Base-by-base conservation (phyloP, 2,888 invertebrate genomes). In the Anodontia alba region DNA sequence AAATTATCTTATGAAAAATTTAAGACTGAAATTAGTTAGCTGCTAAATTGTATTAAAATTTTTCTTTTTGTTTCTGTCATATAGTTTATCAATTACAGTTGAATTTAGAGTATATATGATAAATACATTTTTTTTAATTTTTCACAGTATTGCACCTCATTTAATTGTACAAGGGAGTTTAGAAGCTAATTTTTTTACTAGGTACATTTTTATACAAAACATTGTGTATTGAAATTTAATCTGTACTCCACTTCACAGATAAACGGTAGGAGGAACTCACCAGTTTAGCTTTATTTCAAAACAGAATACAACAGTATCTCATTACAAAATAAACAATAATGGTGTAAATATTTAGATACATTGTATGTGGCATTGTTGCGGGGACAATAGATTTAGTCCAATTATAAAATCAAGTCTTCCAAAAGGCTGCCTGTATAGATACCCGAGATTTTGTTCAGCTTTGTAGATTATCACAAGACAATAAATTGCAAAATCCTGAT, bases 291-390 rank as follows among this genome's bases (percentile, higher is more conserved):
- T 1, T 49, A 31, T 29, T 31, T 33, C 43, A 69, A 42, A 69
- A 46, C 20, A 20, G 23, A 26, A 43, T 26, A 33, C 33, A 57
- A 72, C 43, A 72, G 31, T 54, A 72, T 72, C 72, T 57, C 51
- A 57, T 72, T 49, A 54, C 72, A 10, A 33, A 57, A 36, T 72
- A 54, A 72, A 72, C 62, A 62, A 33, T 62, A 29, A 33, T 33
- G 62, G 5, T 62, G 62, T 17, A 62, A 62, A 33, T 62, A 62
- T 33, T 62, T 62, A 33, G 62, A 62, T 29, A 31, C 23, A 23
- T 10, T 62, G 15, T 17, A 33, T 62, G 33, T 20, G 33, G 29
- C 33, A 62, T 62, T 33, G 12, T 62, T 10, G 33, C 33, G 1
- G 33, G 62, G 17, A 62, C 62, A 33, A 31, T 62, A 33, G 62